Conservation (phyloP, 2,797 vertebrate species). For the Choloepus didactylus region DNA sequence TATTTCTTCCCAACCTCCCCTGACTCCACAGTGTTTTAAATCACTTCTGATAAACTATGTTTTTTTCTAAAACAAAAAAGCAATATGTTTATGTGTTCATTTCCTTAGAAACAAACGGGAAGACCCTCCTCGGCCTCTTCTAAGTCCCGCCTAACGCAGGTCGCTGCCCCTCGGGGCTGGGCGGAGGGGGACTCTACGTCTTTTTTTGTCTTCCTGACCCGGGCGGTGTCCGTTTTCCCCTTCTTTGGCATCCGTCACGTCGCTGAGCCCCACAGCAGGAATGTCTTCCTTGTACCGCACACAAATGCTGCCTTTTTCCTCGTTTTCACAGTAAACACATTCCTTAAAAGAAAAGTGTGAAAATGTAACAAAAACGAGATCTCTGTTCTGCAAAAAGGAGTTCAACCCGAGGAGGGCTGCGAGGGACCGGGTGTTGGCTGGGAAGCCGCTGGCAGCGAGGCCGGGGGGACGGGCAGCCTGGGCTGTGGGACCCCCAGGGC, state of each 20-base stretch:
- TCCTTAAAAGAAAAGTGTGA: constrained; percentile 80
- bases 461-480: fast-evolving
- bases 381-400: fast-evolving
- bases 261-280: constrained; percentile 91
- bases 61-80: constrained; percentile 84
- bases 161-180: constrained; percentile 23
- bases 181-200: constrained; percentile 73
- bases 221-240: constrained; percentile 75
- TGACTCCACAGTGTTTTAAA: constrained; percentile 76
- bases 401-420: fast-evolving
- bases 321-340: constrained; percentile 89
- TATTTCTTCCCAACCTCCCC: neutral
- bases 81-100: constrained; percentile 61
- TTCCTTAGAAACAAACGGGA: constrained; percentile 77
- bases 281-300: constrained; percentile 88
- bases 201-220: constrained; percentile 80
- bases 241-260: constrained; percentile 87
- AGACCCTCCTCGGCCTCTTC: constrained; percentile 61
- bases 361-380: neutral
- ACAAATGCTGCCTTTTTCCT: constrained; percentile 83
- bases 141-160: constrained; percentile 51
- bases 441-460: neutral
- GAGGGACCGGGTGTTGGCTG: fast-evolving
- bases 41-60: constrained; percentile 77
- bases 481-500: no score